phyloP scores from a whole-genome alignment of 2,113 vertebrate species.

The Deroptyus accipitrinus region DNA sequence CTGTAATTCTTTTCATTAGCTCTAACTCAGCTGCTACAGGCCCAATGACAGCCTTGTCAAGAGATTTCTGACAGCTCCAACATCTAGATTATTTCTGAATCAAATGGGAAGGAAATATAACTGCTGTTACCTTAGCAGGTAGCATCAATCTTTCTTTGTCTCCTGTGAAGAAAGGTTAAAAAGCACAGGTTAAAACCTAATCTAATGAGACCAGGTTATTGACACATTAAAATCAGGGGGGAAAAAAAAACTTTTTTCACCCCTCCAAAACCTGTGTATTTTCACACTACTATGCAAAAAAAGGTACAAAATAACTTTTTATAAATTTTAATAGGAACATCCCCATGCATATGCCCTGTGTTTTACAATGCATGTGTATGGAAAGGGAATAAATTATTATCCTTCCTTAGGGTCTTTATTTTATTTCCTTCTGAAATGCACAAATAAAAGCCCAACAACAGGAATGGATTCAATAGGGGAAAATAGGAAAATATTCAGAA shows the following conservation, averaged over 20 bases:
- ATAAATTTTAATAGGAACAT: not conserved
- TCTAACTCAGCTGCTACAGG: not conserved
- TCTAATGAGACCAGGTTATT: not conserved
- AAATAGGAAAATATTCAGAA: not conserved
- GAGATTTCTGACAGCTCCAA: conserved; percentile 25
- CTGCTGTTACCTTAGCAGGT: not conserved
- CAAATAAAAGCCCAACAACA: rapidly evolving
- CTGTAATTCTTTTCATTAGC: not conserved
- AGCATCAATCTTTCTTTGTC: not conserved
- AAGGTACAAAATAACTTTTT: not conserved
- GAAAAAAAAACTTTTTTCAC: rapidly evolving
- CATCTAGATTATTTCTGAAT: not conserved
- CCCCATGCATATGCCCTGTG: not conserved
- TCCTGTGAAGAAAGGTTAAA: not conserved
- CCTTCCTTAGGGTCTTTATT: not conserved
- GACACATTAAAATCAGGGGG: not conserved
- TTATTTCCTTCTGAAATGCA: not conserved
- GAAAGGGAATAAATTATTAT: not conserved
- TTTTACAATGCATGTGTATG: not conserved
- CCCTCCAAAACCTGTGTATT: not conserved
- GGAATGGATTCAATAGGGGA: not conserved
- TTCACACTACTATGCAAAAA: not conserved
- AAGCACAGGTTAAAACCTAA: not conserved
- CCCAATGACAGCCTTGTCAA: not conserved
- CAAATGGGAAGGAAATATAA: not conserved